Base-by-base conservation (phyloP, 2,113 vertebrate genomes). In the Gadus chalcogrammus region DNA sequence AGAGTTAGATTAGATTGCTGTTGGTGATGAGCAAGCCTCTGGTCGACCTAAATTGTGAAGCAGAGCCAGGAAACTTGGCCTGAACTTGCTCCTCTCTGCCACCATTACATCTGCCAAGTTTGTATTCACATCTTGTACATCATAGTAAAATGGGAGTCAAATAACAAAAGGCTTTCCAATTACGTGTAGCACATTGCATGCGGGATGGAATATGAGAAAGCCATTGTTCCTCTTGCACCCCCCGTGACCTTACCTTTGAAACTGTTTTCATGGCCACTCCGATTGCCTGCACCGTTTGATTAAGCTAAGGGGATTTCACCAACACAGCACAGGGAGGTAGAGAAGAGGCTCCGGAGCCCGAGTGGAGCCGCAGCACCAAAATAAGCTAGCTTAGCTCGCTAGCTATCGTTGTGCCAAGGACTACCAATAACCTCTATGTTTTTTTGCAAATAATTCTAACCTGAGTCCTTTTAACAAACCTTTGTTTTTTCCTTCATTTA, bases 141-240 rank as follows among this genome's bases (percentile, higher is more conserved):
- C 85, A 89, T 82, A 90, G 84, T 90, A 86, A 91, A 91, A 91
- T 90, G 82, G 81, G 84, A 88, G 86, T 88, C 84, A 90, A 89
- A 89, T 90, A 91, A 91, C 89, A 91, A 91, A 48, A 87, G 82
- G 86, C 83, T 88, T 90, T 90, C 88, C 91, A 92, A 91, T 92
- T 87, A 88, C 78, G 81, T 80, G 86, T 71, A 76, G 83, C 82
- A 83, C 89, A 91, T 79, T 85, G 85, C 83, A 83, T 67, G 79
- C 70, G 71, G 85, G 88, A 92, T 88, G 85, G 87, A 87, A 88
- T 88, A 91, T 89, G 85, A 86, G 82, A 85, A 76, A 88, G 87
- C 81, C 89, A 90, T 90, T 91, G 85, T 89, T 89, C 83, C 81
- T 74, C 70, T 85, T 48, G 42, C 42, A 88, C 82, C 88, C 76